phyloP scores from a whole-genome alignment of 2,113 vertebrate genomes.

The Bolborhynchus lineola region DNA sequence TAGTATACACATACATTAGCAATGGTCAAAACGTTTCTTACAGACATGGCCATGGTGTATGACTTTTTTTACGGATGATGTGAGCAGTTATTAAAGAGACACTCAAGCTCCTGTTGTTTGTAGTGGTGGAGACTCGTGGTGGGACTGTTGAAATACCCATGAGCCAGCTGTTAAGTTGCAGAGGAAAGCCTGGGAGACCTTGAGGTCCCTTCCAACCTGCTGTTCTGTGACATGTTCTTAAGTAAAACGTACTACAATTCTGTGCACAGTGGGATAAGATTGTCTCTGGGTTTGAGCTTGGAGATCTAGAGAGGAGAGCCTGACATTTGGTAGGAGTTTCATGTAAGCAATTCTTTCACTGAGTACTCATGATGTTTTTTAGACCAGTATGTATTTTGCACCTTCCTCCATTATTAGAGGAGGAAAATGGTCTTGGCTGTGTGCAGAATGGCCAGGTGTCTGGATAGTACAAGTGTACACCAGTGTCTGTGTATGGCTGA shows the following conservation, averaged over 20 bases:
- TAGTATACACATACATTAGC: rapidly evolving
- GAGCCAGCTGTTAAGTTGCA: neutral
- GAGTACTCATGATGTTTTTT: neutral
- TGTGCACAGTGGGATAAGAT: neutral
- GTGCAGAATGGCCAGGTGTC: neutral
- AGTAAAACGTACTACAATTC: neutral
- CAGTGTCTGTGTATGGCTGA: rapidly evolving
- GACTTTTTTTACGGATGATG: neutral
- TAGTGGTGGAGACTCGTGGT: neutral
- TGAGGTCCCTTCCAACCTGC: neutral
- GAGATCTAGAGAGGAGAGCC: neutral
- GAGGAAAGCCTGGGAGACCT: neutral
- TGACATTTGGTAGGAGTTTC: neutral
- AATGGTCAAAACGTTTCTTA: neutral
- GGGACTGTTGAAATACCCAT: no score
- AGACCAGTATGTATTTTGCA: neutral
- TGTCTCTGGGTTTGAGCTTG: neutral
- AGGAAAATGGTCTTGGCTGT: neutral
- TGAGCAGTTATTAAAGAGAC: neutral
- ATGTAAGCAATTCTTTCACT: neutral
- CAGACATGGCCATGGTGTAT: neutral
- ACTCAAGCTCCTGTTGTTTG: neutral
- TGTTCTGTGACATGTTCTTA: neutral
- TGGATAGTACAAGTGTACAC: rapidly evolving
- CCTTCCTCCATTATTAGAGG: rapidly evolving